Conservation (phyloP, 2,113 vertebrate genomes). For the Cacatua alba region DNA sequence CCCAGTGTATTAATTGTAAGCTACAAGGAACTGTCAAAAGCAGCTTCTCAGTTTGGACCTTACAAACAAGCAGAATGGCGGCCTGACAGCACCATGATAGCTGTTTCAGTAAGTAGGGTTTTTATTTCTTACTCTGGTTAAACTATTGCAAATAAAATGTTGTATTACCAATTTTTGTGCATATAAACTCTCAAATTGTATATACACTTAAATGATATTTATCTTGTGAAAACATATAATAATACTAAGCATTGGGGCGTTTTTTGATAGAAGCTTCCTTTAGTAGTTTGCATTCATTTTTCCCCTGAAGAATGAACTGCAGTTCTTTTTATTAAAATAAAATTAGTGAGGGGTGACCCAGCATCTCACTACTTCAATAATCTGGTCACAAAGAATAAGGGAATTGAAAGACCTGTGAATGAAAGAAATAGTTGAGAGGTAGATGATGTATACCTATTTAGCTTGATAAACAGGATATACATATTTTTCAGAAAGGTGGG, state of each 20-base stretch:
- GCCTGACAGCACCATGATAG: conserved; percentile 93
- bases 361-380: background rate
- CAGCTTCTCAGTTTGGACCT: conserved; percentile 89
- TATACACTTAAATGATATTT: background rate
- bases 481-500: background rate
- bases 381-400: background rate
- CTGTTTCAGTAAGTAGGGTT: conserved; percentile 88
- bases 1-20: conserved; percentile 83
- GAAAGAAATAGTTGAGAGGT: background rate
- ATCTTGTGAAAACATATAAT: background rate
- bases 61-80: conserved; percentile 94
- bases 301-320: background rate
- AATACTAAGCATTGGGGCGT: background rate
- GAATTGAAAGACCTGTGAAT: background rate
- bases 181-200: background rate
- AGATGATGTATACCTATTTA: background rate
- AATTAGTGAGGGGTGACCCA: accelerated
- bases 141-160: background rate
- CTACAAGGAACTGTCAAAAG: conserved; percentile 91
- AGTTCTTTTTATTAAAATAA: background rate
- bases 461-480: background rate
- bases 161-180: background rate
- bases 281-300: background rate
- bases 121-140: background rate
- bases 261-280: background rate